Base-by-base conservation (phyloP, 2,113 vertebrate species). In the Kobus ellipsiprymnus region DNA sequence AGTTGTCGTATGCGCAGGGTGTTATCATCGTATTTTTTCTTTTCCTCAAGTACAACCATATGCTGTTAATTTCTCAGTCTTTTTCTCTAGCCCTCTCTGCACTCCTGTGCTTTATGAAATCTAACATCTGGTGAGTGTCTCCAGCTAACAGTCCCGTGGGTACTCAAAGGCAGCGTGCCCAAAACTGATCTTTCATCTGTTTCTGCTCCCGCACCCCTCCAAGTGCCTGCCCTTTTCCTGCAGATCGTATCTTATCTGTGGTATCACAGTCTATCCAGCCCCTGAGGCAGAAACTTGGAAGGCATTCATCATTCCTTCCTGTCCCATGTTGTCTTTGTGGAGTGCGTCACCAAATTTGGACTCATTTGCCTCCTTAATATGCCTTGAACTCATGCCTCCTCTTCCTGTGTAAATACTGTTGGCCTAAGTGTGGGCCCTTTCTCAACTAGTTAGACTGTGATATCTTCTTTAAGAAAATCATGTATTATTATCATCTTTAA, bases 11-110 rank as follows among this genome's bases (percentile, higher is more conserved):
- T n/a, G 80, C 94, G 54, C 54, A 86, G 77, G 2, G 12, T 92
- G 81, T 94, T 85, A 36, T 98, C 85, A 94, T 94, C 33, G 1
- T 87, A 8, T 33, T 62, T 46, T 77, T 23, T 11, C 3, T 48
- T 84, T 29, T 27, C 25, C 46, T 95, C 95, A 95, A 96, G 48
- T 78, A 80, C 13, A 94, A 54, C 88, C 96, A 97, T 48, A 62
- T 95, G 81, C 59, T 82, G n/a, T 40, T 64, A 50, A 57, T 78
- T 93, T 81, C 55, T 52, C 54, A 17, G 6, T 77, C 21, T 50
- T 93, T 95, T 88, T 55, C 36, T 77, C 19, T 40, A 77, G 16
- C 30, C 21, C 52, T 91, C 17, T 48, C 29, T 81, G 6, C 5
- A 21, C 33, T 48, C 25, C 21, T 84, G 33, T 89, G 78, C 50